Conservation (phyloP, 2,797 vertebrate species). For the Cephalopachus bancanus region DNA sequence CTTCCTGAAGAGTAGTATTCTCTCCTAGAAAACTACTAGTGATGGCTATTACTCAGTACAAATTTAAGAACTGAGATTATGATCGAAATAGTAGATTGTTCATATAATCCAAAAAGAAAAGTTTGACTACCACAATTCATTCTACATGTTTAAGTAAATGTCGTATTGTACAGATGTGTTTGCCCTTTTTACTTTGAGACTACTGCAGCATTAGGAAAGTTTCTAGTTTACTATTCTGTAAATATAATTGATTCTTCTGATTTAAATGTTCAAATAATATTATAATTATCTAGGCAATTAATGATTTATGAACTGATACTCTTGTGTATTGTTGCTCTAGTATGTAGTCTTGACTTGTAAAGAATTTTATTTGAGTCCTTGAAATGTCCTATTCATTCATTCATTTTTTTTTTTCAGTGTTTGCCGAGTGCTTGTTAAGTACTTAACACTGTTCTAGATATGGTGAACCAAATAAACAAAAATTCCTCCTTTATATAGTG, state of each 20-base stretch:
- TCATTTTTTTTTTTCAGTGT: background rate
- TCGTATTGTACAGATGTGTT: background rate
- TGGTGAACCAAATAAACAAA: background rate
- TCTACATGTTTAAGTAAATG: background rate
- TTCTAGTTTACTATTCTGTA: background rate
- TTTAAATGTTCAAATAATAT: background rate
- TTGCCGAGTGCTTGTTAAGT: background rate
- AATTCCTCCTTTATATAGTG: background rate
- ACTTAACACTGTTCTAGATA: background rate
- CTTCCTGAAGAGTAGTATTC: background rate
- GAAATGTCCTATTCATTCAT: background rate
- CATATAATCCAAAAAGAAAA: background rate
- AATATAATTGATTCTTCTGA: background rate
- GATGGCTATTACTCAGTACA: background rate
- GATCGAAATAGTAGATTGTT: background rate
- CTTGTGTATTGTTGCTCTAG: fast-evolving
- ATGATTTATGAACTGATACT: background rate
- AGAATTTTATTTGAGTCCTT: background rate
- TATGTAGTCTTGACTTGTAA: background rate
- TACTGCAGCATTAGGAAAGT: background rate
- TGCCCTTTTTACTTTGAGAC: background rate
- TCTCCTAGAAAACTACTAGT: background rate
- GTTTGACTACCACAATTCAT: background rate
- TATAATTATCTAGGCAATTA: background rate
- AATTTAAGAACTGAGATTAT: background rate